Percentiles rank a stretch among this genome's conserved stretches.
Conservation (phyloP, 2,113 vertebrate genomes). For the Lepus americanus region DNA sequence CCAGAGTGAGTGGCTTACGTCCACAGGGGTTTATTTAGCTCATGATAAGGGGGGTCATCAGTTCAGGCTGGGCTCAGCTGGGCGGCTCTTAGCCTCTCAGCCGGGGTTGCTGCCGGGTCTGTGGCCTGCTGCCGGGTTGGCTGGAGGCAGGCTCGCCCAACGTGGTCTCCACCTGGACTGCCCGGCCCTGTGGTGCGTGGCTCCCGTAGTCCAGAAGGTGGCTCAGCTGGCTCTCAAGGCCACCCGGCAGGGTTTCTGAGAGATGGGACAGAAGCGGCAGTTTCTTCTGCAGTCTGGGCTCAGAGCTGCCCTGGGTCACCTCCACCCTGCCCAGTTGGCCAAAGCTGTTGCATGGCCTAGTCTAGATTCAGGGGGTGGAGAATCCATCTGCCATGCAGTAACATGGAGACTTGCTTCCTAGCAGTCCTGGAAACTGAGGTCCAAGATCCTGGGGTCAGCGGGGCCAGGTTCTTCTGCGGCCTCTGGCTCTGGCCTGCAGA, state of each 20-base stretch:
- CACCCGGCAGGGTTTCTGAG: not conserved
- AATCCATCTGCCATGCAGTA: fast-evolving
- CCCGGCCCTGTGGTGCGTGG: fast-evolving
- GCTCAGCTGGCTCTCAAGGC: fast-evolving
- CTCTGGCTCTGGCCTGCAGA: not conserved
- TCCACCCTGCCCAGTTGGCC: not conserved
- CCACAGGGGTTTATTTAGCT: not conserved
- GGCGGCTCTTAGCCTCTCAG: not conserved
- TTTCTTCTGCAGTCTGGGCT: not conserved
- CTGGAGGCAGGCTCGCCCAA: not conserved
- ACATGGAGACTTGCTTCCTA: not conserved
- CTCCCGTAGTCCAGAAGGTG: too few relatives aligned
- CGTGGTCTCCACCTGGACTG: not conserved
- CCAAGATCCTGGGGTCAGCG: not conserved
- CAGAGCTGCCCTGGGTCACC: fast-evolving
- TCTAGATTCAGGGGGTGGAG: not conserved
- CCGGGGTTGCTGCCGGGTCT: too few relatives aligned
- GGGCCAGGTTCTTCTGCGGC: too few relatives aligned
- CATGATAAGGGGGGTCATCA: not conserved
- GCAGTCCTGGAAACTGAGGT: not conserved
- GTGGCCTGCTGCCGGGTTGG: not conserved
- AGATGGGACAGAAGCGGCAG: not conserved
- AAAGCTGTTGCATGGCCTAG: not conserved
- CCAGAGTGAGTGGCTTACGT: not conserved
- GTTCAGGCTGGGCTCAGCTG: fast-evolving